Conservation (phyloP, 2,113 vertebrate genomes). For the Hirundichthys speculiger region DNA sequence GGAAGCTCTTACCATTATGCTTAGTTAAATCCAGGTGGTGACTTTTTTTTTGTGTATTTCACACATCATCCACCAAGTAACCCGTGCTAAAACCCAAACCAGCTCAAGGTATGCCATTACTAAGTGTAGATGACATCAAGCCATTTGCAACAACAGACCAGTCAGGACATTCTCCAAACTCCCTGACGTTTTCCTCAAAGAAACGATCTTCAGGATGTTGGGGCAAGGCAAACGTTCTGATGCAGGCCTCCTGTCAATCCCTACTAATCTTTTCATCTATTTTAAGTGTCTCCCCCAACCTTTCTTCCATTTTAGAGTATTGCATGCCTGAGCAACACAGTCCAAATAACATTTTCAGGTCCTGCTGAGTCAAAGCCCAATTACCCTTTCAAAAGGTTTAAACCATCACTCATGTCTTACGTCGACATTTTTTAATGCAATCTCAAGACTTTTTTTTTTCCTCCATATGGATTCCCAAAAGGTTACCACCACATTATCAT, state of each 20-base stretch:
- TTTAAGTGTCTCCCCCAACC: background rate
- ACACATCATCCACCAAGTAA: no score
- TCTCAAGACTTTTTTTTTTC: background rate
- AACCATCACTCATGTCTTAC: slow-evolving; percentile 17
- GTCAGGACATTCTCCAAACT: background rate
- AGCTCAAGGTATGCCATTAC: background rate
- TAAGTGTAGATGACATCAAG: no score
- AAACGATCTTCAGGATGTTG: background rate
- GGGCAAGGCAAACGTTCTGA: background rate
- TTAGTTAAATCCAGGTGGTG: no score
- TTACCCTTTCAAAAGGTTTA: slow-evolving; percentile 33
- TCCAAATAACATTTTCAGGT: background rate
- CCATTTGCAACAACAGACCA: background rate
- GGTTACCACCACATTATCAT: slow-evolving; percentile 2
- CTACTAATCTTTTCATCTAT: background rate
- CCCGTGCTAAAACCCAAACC: no score
- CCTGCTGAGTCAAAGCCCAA: slow-evolving; percentile 6
- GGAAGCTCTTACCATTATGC: no score
- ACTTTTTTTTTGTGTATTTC: no score
- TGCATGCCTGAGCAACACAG: background rate
- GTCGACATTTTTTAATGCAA: slow-evolving; percentile 26
- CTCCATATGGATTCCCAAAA: slow-evolving; percentile 8
- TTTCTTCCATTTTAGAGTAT: background rate
- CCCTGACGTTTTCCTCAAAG: background rate
- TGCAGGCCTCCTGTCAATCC: background rate